These are phyloP conservation scores for Cheilosia urbana DNA, from an alignment of 2,888 invertebrate genomes.

Conservation along the genomic window DNA sequence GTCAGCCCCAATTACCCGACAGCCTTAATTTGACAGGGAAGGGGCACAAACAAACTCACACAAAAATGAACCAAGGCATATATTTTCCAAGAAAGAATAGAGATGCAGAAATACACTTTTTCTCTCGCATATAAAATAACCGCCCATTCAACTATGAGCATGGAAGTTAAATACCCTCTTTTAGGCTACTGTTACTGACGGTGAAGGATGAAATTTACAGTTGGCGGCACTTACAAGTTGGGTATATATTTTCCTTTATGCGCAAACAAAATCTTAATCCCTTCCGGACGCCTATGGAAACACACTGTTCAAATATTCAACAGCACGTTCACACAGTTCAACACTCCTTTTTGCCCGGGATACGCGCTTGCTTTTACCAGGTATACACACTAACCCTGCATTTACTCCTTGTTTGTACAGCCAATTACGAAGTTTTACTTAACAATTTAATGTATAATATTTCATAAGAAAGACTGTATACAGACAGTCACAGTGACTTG, in stretches of 20 bases:
- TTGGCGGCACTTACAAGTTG: not conserved
- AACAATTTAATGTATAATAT: slow-evolving; percentile 54
- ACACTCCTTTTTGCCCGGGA: slow-evolving; percentile 42
- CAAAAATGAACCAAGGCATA: not conserved
- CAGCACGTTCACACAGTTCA: slow-evolving; percentile 60
- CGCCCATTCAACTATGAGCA: not conserved
- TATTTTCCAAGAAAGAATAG: slow-evolving; percentile 18
- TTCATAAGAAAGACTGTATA: slow-evolving; percentile 16
- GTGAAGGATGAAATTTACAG: slow-evolving; percentile 20
- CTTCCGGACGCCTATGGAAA: slow-evolving; percentile 43
- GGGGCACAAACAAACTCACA: not conserved
- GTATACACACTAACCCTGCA: not conserved
- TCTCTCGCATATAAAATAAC: not conserved
- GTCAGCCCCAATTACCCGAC: slow-evolving; percentile 30
- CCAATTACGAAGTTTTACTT: not conserved
- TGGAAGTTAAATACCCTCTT: slow-evolving; percentile 27
- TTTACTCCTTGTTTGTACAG: slow-evolving; percentile 1
- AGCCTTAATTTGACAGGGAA: slow-evolving; percentile 32
- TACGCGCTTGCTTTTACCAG: slow-evolving; percentile 15
- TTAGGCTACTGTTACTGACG: slow-evolving; percentile 15
- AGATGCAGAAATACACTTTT: not conserved
- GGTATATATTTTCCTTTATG: slow-evolving; percentile 10
- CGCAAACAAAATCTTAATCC: slow-evolving; percentile 56
- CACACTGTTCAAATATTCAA: slow-evolving; percentile 56
- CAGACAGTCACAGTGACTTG: not conserved